Base-by-base conservation (phyloP, 2,888 invertebrate genomes). In the Dermolepida albohirtum region DNA sequence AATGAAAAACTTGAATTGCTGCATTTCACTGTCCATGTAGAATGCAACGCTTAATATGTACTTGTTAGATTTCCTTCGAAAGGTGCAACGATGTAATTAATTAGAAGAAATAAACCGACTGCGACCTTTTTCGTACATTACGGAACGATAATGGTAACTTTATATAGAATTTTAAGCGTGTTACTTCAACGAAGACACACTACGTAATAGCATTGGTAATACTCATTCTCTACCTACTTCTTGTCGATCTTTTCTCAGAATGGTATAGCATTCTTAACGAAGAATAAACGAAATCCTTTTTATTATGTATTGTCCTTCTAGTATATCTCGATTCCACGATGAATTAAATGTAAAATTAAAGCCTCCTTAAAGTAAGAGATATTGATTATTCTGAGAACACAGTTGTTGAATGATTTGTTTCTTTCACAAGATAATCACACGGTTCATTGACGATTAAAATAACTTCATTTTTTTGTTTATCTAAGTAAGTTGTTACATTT, bases 401-500 rank as follows among this genome's bases (percentile, higher is more conserved):
- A 16, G 16, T 10, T 39, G 34, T 34, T 34, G 16, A 47, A 27
- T 16, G 39, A 47, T 62, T 47, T 62, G 47, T 62, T 43, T 47
- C 16, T 39, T 49, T 47, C 39, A 47, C 34, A 11, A 34, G 34
- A 34, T 16, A 27, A 44, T 47, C 29, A 22, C 44, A 59, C 59
- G 47, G 16, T 57, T 49, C 47, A 59, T 59, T 16, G 59, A 59
- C 14, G 16, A 16, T 59, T 47, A 62, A 47, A 34, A 39, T 47
- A 39, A 34, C 29, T 12, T 62, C 14, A 1, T 47, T 29, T 49
- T 47, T 39, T 34, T 34, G 16, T 29, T 16, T 14, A 10, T 16
- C n/a, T 62, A 47, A 62, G 47, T 62, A 62, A 62, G 59, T 47
- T 34, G 59, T 62, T 49, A 27, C 34, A 52, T 52, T 27, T 27